Percentiles rank a stretch among this genome's conserved stretches.
phyloP scores from a whole-genome alignment of 2,888 invertebrate species.

The Palloptera scutellata region DNA sequence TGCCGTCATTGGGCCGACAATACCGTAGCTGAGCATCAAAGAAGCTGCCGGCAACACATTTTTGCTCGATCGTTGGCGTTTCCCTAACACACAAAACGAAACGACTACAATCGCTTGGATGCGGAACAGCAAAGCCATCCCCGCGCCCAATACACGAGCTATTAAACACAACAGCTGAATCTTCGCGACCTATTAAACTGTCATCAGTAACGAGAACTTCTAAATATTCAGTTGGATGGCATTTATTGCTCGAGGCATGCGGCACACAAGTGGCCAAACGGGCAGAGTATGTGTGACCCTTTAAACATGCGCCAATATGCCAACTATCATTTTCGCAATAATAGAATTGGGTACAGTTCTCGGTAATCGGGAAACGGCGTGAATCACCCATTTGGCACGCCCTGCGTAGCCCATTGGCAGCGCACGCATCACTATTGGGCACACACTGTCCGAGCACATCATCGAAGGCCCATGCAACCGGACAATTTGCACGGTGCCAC shows the following conservation, averaged over 20 bases:
- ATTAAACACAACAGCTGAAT: no score
- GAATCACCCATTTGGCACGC: slow-evolving; percentile 44
- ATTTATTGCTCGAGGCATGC: slow-evolving; percentile 34
- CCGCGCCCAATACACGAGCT: slow-evolving; percentile 38
- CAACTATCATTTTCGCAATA: slow-evolving; percentile 50
- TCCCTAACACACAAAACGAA: slow-evolving; percentile 51
- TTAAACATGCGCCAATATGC: slow-evolving; percentile 49
- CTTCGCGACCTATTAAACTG: background rate
- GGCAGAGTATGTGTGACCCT: slow-evolving; percentile 46
- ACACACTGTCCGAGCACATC: slow-evolving; percentile 39
- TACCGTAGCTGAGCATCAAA: slow-evolving; percentile 46
- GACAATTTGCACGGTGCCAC: slow-evolving; percentile 42
- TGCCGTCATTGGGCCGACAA: slow-evolving; percentile 54
- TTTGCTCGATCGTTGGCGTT: slow-evolving; percentile 36
- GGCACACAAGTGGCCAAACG: slow-evolving; percentile 40
- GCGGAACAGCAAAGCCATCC: slow-evolving; percentile 47
- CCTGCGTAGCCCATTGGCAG: slow-evolving; percentile 49
- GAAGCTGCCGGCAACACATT: slow-evolving; percentile 49
- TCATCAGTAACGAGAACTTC: background rate
- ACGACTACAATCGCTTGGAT: slow-evolving; percentile 48
- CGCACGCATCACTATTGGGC: slow-evolving; percentile 46
- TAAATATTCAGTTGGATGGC: slow-evolving; percentile 31
- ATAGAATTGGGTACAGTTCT: slow-evolving; percentile 50
- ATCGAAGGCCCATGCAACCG: slow-evolving; percentile 38
- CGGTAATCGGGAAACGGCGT: slow-evolving; percentile 32